A percentile compares a stretch with the other conserved stretches of the same genome.
These are phyloP conservation scores for Tauraco hartlaubi DNA, from an alignment of 2,797 vertebrate species.

Conservation along the genomic window DNA sequence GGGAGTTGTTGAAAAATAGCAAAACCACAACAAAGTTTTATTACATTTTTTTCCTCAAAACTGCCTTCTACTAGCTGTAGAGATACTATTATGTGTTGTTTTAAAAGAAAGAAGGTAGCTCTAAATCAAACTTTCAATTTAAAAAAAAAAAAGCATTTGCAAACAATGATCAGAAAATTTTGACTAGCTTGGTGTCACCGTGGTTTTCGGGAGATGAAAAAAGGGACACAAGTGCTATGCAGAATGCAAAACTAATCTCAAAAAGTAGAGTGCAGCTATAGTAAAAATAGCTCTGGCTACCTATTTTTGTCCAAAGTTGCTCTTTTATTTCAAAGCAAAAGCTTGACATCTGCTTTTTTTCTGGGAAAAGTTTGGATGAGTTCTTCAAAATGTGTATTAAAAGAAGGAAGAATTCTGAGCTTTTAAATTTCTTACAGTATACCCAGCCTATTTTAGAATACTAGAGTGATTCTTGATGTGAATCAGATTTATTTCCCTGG, in stretches of 20 bases:
- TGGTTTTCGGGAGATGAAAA: background rate
- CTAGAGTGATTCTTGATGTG: background rate
- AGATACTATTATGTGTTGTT: background rate
- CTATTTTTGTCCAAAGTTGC: background rate
- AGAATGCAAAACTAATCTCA: background rate
- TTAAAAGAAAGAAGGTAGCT: background rate
- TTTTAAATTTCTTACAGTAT: background rate
- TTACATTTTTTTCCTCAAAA: background rate
- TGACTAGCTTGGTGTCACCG: background rate
- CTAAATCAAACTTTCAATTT: background rate
- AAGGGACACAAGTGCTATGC: background rate
- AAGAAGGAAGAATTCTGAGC: background rate
- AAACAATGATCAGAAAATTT: background rate
- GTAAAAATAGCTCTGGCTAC: background rate
- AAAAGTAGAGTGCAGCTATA: background rate
- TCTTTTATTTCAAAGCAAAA: background rate
- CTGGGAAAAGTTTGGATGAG: background rate
- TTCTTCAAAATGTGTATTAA: background rate
- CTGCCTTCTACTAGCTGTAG: background rate
- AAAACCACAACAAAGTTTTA: background rate
- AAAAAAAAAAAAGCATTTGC: background rate
- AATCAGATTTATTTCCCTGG: background rate
- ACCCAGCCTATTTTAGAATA: background rate
- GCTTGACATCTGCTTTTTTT: background rate
- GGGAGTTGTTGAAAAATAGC: background rate